phyloP scores from a whole-genome alignment of 2,113 vertebrate species.

The Oostethus manadensis region DNA sequence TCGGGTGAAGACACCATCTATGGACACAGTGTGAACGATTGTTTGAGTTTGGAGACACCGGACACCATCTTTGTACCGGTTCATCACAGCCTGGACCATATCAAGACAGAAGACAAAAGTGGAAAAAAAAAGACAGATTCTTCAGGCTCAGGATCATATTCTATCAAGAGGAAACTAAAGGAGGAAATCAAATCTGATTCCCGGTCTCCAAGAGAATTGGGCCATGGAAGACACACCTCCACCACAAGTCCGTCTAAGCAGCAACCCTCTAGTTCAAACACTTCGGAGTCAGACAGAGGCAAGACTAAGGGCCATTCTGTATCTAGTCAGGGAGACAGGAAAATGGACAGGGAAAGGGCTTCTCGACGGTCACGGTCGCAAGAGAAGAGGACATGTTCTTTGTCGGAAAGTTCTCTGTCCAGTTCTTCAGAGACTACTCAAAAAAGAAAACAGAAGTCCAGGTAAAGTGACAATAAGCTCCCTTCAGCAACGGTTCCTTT shows the following conservation, averaged over 20 bases:
- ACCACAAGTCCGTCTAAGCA: constrained; percentile 70
- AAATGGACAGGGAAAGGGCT: constrained; percentile 55
- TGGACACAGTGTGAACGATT: constrained; percentile 21
- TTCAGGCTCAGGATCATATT: constrained; percentile 64
- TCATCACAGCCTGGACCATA: constrained; percentile 5
- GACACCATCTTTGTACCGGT: constrained; percentile 18
- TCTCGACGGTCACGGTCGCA: constrained; percentile 61
- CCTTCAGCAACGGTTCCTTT: neutral
- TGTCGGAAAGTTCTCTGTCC: constrained; percentile 69
- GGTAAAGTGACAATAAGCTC: neutral
- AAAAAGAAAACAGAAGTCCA: constrained; percentile 47
- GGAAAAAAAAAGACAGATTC: constrained; percentile 36
- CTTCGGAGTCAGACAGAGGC: constrained; percentile 62
- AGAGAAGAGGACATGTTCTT: constrained; percentile 68
- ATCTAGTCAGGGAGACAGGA: constrained; percentile 20
- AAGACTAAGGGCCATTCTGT: constrained; percentile 46
- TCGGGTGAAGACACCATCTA: neutral
- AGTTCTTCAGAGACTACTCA: constrained; percentile 59
- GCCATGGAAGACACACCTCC: constrained; percentile 24
- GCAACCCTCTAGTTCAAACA: constrained; percentile 55
- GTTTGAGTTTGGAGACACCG: constrained; percentile 51
- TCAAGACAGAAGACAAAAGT: constrained; percentile 44
- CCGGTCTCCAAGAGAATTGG: constrained; percentile 25
- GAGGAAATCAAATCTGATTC: constrained; percentile 61
- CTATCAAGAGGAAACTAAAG: constrained; percentile 63